Evolutionary conservation across 2,797 vertebrate species (phyloP), one percentile per base, ranked within the genome.

Genomic region (Enteromius treurensis): DNA sequence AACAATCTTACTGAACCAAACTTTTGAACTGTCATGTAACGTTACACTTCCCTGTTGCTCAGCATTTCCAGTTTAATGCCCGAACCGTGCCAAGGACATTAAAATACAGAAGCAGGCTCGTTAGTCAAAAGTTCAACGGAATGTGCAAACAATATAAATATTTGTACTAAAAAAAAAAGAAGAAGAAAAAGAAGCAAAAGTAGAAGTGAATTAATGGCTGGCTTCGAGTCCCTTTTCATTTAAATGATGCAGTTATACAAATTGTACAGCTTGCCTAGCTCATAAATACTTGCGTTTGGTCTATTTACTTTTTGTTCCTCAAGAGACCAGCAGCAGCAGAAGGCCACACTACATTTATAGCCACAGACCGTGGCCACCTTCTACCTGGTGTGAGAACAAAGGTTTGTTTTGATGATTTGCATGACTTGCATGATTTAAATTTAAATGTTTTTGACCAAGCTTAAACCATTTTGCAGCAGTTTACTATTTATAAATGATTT

Each of bases 311-410:
- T 17, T 74, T 69, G 49, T 49, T 21, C 29, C 55, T 83, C 42
- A 82, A 97, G 96, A 91, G 74, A 51, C 94, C 95, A 1, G 58
- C 73, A 3, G 84, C 88, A 19, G 90, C 87, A 0, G 87, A 91
- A 40, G 96, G 96, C 45, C 92, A 92, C 81, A 96, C 95, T 1
- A 89, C 85, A 64, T 93, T 96, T 45, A 90, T 97, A 40, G 92
- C 94, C 13, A 80, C 96, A 49, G 92, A 96, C 34, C 91, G 89
- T 79, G 97, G 97, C 29, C 96, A 96, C 70, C 92, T 98, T 55
- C 90, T 96, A 5, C 95, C 96, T 26, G 89, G 92, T 0, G 88
- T 93, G 60, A 94, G 90, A 55, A 90, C 90, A 42, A 95, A 96
- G 95, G 96, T 97, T 51, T 89, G 90, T 47, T 32, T 77, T 49